These are phyloP conservation scores for Bufotes viridis DNA, from an alignment of 2,797 vertebrate genomes.

Conservation along the genomic window DNA sequence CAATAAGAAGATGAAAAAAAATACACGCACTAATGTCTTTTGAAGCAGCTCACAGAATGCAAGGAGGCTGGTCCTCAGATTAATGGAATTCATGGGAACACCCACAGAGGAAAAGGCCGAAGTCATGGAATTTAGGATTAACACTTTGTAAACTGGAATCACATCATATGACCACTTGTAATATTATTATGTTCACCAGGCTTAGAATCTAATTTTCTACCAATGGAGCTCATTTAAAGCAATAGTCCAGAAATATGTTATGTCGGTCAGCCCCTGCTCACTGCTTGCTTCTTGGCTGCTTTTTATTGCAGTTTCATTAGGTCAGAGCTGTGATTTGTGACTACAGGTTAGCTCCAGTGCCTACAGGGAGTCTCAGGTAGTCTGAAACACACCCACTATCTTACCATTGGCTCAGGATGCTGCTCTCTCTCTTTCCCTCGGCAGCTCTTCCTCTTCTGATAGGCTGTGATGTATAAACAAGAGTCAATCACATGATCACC, in stretches of 20 bases:
- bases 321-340: too few relatives aligned
- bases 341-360: too few relatives aligned
- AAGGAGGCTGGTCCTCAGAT: slow-evolving; percentile 65
- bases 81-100: slow-evolving; percentile 76
- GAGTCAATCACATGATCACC: too few relatives aligned
- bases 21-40: slow-evolving; percentile 68
- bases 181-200: neutral
- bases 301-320: too few relatives aligned
- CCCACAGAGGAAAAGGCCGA: slow-evolving; percentile 71
- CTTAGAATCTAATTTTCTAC: neutral
- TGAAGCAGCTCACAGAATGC: slow-evolving; percentile 69
- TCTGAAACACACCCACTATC: too few relatives aligned
- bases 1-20: slow-evolving; percentile 65
- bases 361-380: too few relatives aligned
- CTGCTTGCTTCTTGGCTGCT: too few relatives aligned
- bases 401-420: too few relatives aligned
- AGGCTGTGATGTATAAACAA: too few relatives aligned
- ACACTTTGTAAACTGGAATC: slow-evolving; percentile 28
- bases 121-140: slow-evolving; percentile 45
- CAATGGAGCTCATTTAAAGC: neutral
- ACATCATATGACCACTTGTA: neutral
- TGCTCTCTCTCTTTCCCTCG: too few relatives aligned
- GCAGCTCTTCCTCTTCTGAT: too few relatives aligned
- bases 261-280: too few relatives aligned
- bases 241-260: neutral